These are phyloP conservation scores for Dasyurus viverrinus DNA, from an alignment of 2,113 vertebrate species.

Conservation along the genomic window DNA sequence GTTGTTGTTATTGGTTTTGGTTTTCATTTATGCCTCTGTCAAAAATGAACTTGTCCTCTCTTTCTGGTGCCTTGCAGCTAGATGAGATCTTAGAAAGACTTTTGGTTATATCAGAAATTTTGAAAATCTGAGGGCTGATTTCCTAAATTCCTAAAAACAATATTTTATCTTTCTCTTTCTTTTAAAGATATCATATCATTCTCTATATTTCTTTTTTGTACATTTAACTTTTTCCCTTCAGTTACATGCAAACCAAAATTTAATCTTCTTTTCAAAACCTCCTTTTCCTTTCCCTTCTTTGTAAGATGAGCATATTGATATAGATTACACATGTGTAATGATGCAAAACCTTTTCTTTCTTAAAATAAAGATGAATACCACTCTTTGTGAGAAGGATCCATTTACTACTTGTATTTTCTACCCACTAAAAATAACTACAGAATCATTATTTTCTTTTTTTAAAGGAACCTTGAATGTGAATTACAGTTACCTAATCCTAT, in stretches of 20 bases:
- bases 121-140: constrained; percentile 40
- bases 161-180: constrained; percentile 4
- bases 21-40: not conserved
- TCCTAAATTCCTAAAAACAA: constrained; percentile 15
- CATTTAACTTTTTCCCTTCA: no score
- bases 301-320: no score
- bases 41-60: constrained; percentile 4
- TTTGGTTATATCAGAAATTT: constrained; percentile 50
- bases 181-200: no score
- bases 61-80: not conserved
- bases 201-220: no score
- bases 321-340: no score
- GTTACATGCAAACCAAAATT: no score
- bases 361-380: constrained; percentile 15
- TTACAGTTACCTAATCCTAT: constrained; percentile 40
- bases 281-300: no score
- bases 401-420: constrained; percentile 67
- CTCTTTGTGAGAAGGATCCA: constrained; percentile 50
- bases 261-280: no score
- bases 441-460: constrained; percentile 55
- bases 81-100: constrained; percentile 32
- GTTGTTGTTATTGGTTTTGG: no score
- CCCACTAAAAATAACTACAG: constrained; percentile 16
- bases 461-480: constrained; percentile 24
- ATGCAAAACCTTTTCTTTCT: not conserved